phyloP scores from a whole-genome alignment of 2,888 invertebrate species.

The Marasmarcha lunaedactyla region DNA sequence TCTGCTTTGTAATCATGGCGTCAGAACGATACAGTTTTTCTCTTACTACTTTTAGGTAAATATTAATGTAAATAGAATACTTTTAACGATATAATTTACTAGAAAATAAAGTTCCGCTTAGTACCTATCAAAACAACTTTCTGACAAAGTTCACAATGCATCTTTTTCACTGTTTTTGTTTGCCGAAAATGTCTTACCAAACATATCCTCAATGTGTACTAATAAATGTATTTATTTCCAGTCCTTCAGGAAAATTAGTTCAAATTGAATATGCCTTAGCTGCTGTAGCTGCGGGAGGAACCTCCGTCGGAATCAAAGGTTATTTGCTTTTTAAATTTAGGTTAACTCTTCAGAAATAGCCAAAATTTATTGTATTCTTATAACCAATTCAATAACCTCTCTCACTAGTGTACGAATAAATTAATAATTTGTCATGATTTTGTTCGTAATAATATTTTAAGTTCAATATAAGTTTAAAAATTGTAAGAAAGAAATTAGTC shows the following conservation, averaged over 20 bases:
- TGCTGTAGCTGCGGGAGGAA: slow-evolving; percentile 97
- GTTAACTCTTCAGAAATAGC: neutral
- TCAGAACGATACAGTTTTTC: slow-evolving; percentile 98
- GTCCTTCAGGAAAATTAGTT: slow-evolving; percentile 98
- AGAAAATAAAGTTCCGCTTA: no score
- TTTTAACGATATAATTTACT: no score
- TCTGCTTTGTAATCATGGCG: slow-evolving; percentile 83
- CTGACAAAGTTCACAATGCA: no score
- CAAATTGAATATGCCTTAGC: slow-evolving; percentile 99
- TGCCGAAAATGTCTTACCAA: no score
- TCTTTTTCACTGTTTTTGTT: no score
- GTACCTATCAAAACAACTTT: no score
- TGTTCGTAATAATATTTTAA: neutral
- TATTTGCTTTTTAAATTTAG: slow-evolving; percentile 16
- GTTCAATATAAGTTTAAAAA: no score
- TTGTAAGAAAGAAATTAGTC: no score
- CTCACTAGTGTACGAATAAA: neutral
- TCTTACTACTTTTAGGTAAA: slow-evolving; percentile 78
- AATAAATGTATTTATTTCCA: slow-evolving; percentile 52
- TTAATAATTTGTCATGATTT: neutral
- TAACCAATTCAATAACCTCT: neutral
- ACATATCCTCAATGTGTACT: no score
- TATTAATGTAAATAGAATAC: slow-evolving; percentile 10
- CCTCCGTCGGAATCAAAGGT: slow-evolving; percentile 99
- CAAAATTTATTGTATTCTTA: no score